A percentile compares a stretch with the other conserved stretches of the same genome.
phyloP scores from a whole-genome alignment of 2,113 vertebrate genomes.

The Hipposideros armiger region DNA sequence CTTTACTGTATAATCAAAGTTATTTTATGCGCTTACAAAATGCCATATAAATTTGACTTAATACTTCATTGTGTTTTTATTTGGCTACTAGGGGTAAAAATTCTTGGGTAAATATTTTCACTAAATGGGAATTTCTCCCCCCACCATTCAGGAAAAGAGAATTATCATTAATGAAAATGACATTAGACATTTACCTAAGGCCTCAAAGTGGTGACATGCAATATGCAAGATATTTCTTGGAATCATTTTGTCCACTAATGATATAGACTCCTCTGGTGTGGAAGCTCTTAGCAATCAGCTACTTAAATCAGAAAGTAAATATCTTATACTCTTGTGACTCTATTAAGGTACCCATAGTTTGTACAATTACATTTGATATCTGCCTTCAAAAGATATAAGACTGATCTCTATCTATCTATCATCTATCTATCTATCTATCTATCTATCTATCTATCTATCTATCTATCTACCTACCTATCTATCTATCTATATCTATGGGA shows the following conservation, averaged over 20 bases:
- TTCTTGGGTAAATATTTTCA: slow-evolving; percentile 14
- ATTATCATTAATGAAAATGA: slow-evolving; percentile 8
- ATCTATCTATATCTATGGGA: neutral
- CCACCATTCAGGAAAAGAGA: neutral
- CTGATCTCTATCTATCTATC: neutral
- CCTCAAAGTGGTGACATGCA: neutral
- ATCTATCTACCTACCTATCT: neutral
- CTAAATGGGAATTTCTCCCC: neutral
- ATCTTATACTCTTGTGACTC: neutral
- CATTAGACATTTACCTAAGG: neutral
- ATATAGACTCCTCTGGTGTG: neutral
- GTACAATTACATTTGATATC: neutral
- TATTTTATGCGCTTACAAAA: slow-evolving; percentile 2
- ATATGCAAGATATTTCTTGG: neutral
- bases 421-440: neutral
- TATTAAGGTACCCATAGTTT: neutral
- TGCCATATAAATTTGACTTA: neutral
- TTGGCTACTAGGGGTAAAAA: neutral
- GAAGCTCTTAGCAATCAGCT: neutral
- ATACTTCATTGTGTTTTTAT: neutral
- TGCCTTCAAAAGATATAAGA: neutral
- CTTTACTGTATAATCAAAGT: neutral
- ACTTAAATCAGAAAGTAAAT: neutral
- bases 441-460: neutral
- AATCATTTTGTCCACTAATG: neutral